Conservation (phyloP, 2,113 vertebrate species). For the Spizaetus ornatus region DNA sequence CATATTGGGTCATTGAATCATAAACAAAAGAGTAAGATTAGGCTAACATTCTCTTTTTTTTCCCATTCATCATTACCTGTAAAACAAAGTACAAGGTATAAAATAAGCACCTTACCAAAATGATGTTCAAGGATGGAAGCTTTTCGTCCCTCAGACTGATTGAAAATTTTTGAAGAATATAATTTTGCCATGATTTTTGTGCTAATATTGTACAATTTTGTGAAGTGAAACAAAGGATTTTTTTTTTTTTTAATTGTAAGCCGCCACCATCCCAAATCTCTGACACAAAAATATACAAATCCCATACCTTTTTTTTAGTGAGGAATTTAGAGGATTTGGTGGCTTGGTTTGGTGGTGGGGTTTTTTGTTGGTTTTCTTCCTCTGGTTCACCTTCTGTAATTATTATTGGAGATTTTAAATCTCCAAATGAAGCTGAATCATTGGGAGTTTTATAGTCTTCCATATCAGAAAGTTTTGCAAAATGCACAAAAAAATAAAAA, state of each 20-base stretch:
- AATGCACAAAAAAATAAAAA: not conserved
- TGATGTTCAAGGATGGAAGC: not conserved
- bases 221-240: not conserved
- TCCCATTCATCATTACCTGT: not conserved
- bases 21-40: not conserved
- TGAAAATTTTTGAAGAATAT: not conserved
- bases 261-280: not conserved
- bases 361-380: no score
- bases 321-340: not conserved
- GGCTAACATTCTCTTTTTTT: not conserved
- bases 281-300: not conserved
- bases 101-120: not conserved
- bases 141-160: not conserved
- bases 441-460: not conserved
- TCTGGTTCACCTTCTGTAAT: not conserved
- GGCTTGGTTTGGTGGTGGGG: not conserved
- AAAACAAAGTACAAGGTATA: not conserved
- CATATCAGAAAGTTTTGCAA: not conserved
- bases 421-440: not conserved
- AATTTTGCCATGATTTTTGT: not conserved
- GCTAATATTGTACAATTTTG: not conserved
- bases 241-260: not conserved
- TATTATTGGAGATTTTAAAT: not conserved
- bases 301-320: not conserved
- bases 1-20: not conserved